Conservation (phyloP, 2,797 vertebrate species). For the Chaetophractus vellerosus region DNA sequence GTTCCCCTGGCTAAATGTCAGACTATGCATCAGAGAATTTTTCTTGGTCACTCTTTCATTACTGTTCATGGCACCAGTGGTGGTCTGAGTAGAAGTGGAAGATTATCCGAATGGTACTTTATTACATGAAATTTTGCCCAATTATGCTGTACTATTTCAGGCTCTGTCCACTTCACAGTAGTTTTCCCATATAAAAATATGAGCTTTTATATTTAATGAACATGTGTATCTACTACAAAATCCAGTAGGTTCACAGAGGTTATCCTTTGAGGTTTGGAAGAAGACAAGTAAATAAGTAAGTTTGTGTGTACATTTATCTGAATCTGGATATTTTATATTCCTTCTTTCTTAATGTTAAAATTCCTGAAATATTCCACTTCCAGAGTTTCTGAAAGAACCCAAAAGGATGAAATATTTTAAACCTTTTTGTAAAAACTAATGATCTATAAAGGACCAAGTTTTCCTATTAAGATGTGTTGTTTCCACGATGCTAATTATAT, state of each 20-base stretch:
- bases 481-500: background rate
- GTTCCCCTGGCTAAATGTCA: slow-evolving; percentile 5
- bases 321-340: background rate
- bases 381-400: background rate
- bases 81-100: slow-evolving; percentile 20
- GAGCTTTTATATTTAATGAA: background rate
- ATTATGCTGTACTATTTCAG: slow-evolving; percentile 15
- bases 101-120: slow-evolving; percentile 18
- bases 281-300: background rate
- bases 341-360: background rate
- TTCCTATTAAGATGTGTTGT: background rate
- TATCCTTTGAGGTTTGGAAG: slow-evolving; percentile 29
- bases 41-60: slow-evolving; percentile 23
- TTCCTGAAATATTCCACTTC: background rate
- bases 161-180: background rate
- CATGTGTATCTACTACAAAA: slow-evolving; percentile 11
- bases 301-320: background rate
- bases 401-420: background rate
- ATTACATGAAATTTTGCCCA: slow-evolving; percentile 14
- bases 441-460: background rate
- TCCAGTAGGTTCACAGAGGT: background rate
- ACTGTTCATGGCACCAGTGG: background rate
- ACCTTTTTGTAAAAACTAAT: background rate
- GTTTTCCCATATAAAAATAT: slow-evolving; percentile 45
- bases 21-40: background rate